Evolutionary conservation across 2,888 invertebrate species (phyloP), one percentile per base, ranked within the genome.

Genomic region (Ceriagrion tenellum): DNA sequence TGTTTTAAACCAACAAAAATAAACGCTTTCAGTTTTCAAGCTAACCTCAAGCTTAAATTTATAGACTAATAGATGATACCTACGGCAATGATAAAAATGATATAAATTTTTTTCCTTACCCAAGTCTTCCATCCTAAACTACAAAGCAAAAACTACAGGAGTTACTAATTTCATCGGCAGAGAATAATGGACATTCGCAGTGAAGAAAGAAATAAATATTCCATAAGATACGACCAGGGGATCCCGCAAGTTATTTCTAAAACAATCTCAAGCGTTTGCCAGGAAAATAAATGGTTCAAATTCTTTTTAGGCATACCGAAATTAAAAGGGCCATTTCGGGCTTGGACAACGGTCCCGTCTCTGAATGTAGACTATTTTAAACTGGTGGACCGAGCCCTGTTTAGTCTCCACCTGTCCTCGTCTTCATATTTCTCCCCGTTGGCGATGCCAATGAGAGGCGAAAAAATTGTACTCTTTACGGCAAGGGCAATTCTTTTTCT

Each of bases 331-430:
- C 55, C 55, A 55, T 55, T 89, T 55, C n/a, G 47, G 55, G 55
- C 89, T 55, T 47, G 89, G 89, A 89, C 89, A 89, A 89, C 89
- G 55, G 89, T 47, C 55, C 40, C n/a, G 55, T 55, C 13, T 89
- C 55, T 89, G 23, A 89, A 55, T 89, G n/a, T 55, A 89, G 89
- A 89, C 47, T 55, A 55, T 47, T 47, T 89, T 89, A 89, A 55
- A 89, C 55, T 55, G 89, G n/a, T 89, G 89, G 55, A 55, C 55
- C 89, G 55, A 55, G 89, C 55, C 89, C 89, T 89, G 55, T 55
- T 89, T 40, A 55, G 55, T n/a, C 89, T 55, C 47, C 89, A 89
- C 89, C 89, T 89, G 89, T 55, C 89, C 47, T 55, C 89, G 89
- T 55, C n/a, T 47, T 47, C 89, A 81, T 81, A 81, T 89, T 89